A percentile compares a stretch with the other conserved stretches of the same genome.
Evolutionary conservation across 2,113 vertebrate genomes (phyloP).

Genomic region (Acanthochromis polyacanthus): DNA sequence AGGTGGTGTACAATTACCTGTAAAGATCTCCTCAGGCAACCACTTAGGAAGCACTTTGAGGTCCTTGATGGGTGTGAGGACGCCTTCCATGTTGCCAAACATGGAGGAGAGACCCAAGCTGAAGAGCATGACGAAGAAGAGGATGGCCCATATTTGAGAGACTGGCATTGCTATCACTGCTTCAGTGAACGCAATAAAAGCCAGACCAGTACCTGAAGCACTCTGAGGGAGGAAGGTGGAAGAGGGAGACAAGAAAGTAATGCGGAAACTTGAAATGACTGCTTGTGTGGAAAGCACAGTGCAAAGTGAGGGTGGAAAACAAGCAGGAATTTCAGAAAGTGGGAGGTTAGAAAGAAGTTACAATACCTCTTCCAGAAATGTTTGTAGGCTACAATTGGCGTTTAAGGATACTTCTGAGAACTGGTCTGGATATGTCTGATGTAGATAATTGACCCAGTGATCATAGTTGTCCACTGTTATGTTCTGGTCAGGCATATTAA

Average conservation of each 20-base stretch:
- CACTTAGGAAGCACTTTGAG: constrained; percentile 84
- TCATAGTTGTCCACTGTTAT: constrained; percentile 85
- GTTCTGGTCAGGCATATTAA: constrained; percentile 87
- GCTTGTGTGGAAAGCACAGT: constrained; percentile 58
- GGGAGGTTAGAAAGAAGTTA: neutral
- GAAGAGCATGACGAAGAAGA: constrained; percentile 96
- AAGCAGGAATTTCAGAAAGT: neutral
- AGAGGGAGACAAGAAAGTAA: constrained; percentile 4
- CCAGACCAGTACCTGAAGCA: constrained; percentile 91
- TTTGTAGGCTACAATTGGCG: constrained; percentile 83
- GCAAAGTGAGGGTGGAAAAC: neutral
- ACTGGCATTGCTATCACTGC: constrained; percentile 90
- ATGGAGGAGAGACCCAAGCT: constrained; percentile 93
- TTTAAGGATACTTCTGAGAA: constrained; percentile 80
- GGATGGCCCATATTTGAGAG: constrained; percentile 89
- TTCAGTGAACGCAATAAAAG: constrained; percentile 93
- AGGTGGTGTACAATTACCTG: constrained; percentile 81
- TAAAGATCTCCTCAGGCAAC: constrained; percentile 79
- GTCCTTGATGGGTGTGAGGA: constrained; percentile 89
- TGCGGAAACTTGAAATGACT: constrained; percentile 1
- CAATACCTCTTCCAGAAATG: constrained; percentile 90
- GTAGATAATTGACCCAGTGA: constrained; percentile 77
- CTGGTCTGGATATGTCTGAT: constrained; percentile 63
- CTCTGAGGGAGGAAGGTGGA: constrained; percentile 79
- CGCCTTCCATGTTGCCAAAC: constrained; percentile 92